Evolutionary conservation across 2,888 invertebrate species (phyloP).

Genomic region (Prosapia bicincta): DNA sequence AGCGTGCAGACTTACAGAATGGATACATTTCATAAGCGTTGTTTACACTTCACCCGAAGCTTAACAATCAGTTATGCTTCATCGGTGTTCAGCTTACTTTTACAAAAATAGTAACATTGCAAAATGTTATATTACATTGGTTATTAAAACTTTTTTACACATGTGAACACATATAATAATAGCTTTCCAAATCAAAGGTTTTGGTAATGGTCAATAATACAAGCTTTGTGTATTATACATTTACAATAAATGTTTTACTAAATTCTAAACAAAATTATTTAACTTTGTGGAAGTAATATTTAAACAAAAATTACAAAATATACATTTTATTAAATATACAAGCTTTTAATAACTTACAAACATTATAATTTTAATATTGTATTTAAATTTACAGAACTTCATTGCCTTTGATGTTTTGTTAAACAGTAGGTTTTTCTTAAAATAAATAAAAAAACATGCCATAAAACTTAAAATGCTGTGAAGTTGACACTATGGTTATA

Average conservation of each 20-base stretch:
- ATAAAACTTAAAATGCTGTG: too few species aligned
- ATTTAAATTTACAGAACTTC: neutral
- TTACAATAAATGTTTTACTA: neutral
- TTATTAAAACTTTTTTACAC: neutral
- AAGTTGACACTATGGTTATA: too few species aligned
- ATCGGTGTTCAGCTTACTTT: neutral
- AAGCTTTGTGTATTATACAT: neutral
- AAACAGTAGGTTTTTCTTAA: too few species aligned
- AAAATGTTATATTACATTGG: conserved; percentile 23
- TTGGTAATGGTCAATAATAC: neutral
- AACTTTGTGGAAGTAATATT: neutral
- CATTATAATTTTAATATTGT: neutral
- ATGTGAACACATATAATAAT: neutral
- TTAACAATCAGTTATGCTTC: neutral
- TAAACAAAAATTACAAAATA: neutral
- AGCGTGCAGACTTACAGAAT: neutral
- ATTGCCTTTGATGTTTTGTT: too few species aligned
- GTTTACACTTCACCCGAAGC: neutral
- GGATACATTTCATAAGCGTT: neutral
- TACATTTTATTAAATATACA: neutral
- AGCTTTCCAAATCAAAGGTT: neutral
- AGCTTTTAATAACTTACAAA: neutral
- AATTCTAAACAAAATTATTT: neutral
- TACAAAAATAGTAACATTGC: conserved; percentile 29
- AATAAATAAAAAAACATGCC: too few species aligned